phyloP scores from a whole-genome alignment of 2,797 vertebrate genomes.

The Synanceia verrucosa region DNA sequence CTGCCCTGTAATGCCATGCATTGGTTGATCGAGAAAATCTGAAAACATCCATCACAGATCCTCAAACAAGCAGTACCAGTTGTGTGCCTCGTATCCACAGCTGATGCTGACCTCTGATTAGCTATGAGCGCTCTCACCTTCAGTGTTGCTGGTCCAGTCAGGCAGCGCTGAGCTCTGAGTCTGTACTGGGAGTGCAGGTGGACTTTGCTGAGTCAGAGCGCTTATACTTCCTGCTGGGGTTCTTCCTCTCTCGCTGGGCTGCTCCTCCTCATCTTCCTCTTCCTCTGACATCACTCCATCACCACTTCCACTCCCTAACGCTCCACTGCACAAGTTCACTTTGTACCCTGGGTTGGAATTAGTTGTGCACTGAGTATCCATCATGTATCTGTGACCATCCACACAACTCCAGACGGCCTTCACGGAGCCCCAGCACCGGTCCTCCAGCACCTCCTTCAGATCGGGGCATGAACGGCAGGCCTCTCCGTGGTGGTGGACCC shows the following conservation, averaged over 20 bases:
- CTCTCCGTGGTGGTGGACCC: slow-evolving; percentile 88
- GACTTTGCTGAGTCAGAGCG: slow-evolving; percentile 28
- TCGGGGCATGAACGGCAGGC: slow-evolving; percentile 84
- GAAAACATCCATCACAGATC: neutral
- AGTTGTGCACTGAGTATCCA: slow-evolving; percentile 78
- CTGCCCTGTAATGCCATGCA: neutral
- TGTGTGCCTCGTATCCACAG: neutral
- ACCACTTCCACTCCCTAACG: neutral
- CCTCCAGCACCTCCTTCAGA: slow-evolving; percentile 88
- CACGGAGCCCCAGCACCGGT: slow-evolving; percentile 87
- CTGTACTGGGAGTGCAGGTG: slow-evolving; percentile 19
- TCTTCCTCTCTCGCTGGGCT: slow-evolving; percentile 43
- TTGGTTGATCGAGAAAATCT: neutral
- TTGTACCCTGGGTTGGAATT: slow-evolving; percentile 28
- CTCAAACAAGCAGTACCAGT: neutral
- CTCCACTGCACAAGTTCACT: neutral
- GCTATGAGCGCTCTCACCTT: slow-evolving; percentile 56
- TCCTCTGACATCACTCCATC: slow-evolving; percentile 35
- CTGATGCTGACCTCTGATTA: neutral
- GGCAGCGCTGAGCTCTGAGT: slow-evolving; percentile 53
- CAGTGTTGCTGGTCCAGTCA: slow-evolving; percentile 37
- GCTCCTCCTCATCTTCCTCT: slow-evolving; percentile 44
- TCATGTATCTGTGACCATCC: slow-evolving; percentile 88
- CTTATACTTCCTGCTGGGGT: neutral
- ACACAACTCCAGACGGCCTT: slow-evolving; percentile 89